Evolutionary conservation across 2,113 vertebrate genomes (phyloP), one percentile per base, ranked within the genome.

Genomic region (Chaetura pelagica): DNA sequence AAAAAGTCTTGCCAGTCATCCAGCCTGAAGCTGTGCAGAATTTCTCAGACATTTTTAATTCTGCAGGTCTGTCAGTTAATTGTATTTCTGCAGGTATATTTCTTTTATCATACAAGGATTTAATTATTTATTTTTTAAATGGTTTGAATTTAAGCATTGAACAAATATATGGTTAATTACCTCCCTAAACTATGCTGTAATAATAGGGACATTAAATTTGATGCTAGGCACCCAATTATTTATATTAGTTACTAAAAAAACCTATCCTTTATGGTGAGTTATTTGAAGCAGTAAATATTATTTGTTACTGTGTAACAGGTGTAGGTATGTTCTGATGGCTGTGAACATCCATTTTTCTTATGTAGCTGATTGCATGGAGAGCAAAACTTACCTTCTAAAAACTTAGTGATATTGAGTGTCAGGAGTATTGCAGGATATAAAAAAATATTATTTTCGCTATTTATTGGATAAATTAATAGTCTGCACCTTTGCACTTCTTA

Each of bases 191-290:
- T 78, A 30, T 44, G 80, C 80, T 81, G 69, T 95, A 93, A 92
- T 96, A 89, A 84, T 95, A 88, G 30, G 38, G 44, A 90, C 91
- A 75, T 79, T 94, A 69, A 94, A 94, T 93, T 96, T 96, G 79
- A 94, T 94, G 82, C 89, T 77, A 58, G 62, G 66, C 85, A 72
- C 42, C 34, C 51, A 66, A 76, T 62, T 79, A 35, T 82, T 92
- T 78, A 15, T 92, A 61, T 79, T 94, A 91, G 78, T 94, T 85
- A 93, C 71, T 93, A 76, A 95, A 92, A 90, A 96, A 97, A 95
- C 67, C 81, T 93, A 55, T 77, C 30, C 64, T 22, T 1, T 74
- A 7, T 19, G 67, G 86, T 96, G 84, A 79, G 84, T 83, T 92
- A 88, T 72, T 85, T 96, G n/a, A 73, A 92, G 73, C 80, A 93